phyloP scores from a whole-genome alignment of 2,113 vertebrate species.

The Zootoca vivipara region DNA sequence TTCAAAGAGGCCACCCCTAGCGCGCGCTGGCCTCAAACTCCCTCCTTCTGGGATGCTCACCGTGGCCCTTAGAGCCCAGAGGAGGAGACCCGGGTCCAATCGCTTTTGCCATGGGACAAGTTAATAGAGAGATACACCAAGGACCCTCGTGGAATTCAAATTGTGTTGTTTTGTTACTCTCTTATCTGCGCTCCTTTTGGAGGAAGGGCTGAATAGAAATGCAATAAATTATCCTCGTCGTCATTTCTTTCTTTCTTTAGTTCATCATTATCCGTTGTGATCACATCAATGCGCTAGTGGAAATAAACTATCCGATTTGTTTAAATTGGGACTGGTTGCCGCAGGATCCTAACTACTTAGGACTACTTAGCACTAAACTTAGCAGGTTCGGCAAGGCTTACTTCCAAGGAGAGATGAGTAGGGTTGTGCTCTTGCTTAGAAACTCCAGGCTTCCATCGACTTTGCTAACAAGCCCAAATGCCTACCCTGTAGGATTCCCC shows the following conservation, averaged over 20 bases:
- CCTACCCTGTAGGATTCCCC: background rate
- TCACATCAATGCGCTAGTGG: background rate
- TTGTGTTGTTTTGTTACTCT: too few relatives aligned
- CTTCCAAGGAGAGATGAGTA: too few relatives aligned
- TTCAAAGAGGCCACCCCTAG: conserved; percentile 5
- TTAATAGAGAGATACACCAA: too few relatives aligned
- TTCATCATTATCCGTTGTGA: background rate
- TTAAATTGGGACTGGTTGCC: background rate
- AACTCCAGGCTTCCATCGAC: background rate
- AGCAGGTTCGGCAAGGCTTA: too few relatives aligned
- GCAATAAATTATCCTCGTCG: too few relatives aligned
- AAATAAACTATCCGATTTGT: too few relatives aligned
- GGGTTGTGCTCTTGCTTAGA: background rate
- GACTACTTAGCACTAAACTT: too few relatives aligned
- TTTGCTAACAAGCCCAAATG: background rate
- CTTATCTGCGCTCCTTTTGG: too few relatives aligned
- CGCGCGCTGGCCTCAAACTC: background rate
- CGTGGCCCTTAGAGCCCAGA: background rate
- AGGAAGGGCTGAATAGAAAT: too few relatives aligned
- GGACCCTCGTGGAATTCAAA: too few relatives aligned
- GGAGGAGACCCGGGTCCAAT: background rate
- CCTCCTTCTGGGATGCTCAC: background rate
- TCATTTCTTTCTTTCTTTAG: too few relatives aligned
- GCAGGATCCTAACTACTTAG: background rate
- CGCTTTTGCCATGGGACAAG: background rate